Percentiles rank a stretch among this genome's conserved stretches.
phyloP scores from a whole-genome alignment of 2,113 vertebrate genomes.

The Hemibagrus wyckioides region DNA sequence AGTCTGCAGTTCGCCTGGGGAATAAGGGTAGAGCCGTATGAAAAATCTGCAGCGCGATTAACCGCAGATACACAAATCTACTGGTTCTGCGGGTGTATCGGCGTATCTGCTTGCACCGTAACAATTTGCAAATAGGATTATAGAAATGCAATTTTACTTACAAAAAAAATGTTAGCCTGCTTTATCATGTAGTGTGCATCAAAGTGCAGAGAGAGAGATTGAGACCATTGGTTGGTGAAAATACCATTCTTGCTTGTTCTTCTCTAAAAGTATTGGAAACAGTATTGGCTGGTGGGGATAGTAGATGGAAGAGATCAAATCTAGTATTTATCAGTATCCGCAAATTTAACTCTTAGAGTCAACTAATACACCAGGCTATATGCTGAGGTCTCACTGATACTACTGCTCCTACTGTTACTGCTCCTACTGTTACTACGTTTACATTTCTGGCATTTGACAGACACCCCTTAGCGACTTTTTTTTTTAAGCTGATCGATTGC shows the following conservation, averaged over 20 bases:
- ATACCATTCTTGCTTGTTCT: background rate
- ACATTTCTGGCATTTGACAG: too few species aligned
- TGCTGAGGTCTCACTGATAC: background rate
- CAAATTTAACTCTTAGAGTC: background rate
- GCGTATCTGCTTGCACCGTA: background rate
- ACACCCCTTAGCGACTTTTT: too few species aligned
- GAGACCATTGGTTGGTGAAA: background rate
- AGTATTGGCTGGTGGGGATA: background rate
- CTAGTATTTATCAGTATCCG: background rate
- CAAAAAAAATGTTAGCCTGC: background rate
- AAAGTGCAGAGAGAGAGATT: background rate
- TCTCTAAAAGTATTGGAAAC: background rate
- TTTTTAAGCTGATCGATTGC: too few species aligned
- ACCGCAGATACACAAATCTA: background rate
- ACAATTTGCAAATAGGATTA: background rate
- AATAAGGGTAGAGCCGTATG: background rate
- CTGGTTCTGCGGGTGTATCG: background rate
- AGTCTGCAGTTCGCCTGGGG: conserved; percentile 19
- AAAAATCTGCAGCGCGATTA: background rate
- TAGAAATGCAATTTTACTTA: background rate
- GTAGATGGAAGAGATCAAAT: background rate
- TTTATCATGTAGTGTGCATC: background rate
- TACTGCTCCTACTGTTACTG: background rate
- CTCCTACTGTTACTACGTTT: background rate
- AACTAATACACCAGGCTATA: background rate